Percentiles rank a stretch among this genome's conserved stretches.
Conservation (phyloP, 2,113 vertebrate species). For the rabbit (Oryctolagus cuniculus) region mOryCun1.1 NC_091450.1:27778501-27779000, state of each 20-base stretch:
- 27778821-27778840: not conserved
- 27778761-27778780: not conserved
- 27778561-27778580: not conserved
- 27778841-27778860: not conserved
- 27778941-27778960: not conserved
- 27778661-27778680: not conserved
- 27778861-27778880: not conserved
- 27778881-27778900: not conserved
- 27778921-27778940: slow-evolving; percentile 14
- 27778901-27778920: not conserved
- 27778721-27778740: not conserved
- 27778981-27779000: not conserved
- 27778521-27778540: not conserved
- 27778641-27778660: not conserved
- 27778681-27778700: not conserved
- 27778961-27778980: not conserved
- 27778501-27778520: not conserved
- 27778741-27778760: not conserved
- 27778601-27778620: not conserved
- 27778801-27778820: not conserved
- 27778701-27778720: not conserved
- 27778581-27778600: not conserved
- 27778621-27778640: not conserved
- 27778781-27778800: slow-evolving; percentile 19
- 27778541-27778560: not conserved